Evolutionary conservation across 1,140 invertebrate genomes (phyloP), one percentile per base, ranked within the genome.

Genomic region (Euura lappo): DNA sequence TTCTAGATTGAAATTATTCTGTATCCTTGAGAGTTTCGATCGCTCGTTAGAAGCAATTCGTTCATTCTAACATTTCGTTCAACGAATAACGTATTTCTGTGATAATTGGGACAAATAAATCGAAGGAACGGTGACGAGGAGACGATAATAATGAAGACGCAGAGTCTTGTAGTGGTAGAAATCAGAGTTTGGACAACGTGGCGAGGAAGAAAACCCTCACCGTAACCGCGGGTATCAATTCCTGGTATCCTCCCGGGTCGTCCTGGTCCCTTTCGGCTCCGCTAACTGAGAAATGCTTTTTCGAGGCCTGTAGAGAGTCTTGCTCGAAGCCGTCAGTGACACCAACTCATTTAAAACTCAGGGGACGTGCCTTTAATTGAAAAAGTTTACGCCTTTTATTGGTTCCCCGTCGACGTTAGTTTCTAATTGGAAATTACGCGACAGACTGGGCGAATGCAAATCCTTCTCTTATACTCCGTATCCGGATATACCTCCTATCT

Each of bases 391-490:
- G 51, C 51, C 51, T 60, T 60, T 60, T 60, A 60, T 60, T 60
- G 51, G 6, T 60, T 60, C 51, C 51, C 51, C 51, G 51, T 60
- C 51, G 10, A 2, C 51, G 73, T 79, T 73, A 75, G 67, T 71
- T 46, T 75, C 72, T 79, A 79, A 79, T 79, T 79, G 78, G 78
- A 79, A 79, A 79, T 79, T 79, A 79, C 77, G 70, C 66, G 65
- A 67, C 45, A 65, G 73, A 72, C 10, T 66, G 72, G 72, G 42
- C 71, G 51, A 60, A 60, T n/a, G 51, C 51, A 60, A 60, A 60
- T 60, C 8, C 5, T 60, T n/a, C 13, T 6, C 51, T 60, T n/a
- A 28, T 28, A 28, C 28, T 28, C 28, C 28, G 28, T 28, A 28
- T 28, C 28, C 28, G 28, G 28, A 28, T 28, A 28, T 28, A 28